Conservation (phyloP, 64 coral and sea anemone species). For the Stylophora pistillata region DNA sequence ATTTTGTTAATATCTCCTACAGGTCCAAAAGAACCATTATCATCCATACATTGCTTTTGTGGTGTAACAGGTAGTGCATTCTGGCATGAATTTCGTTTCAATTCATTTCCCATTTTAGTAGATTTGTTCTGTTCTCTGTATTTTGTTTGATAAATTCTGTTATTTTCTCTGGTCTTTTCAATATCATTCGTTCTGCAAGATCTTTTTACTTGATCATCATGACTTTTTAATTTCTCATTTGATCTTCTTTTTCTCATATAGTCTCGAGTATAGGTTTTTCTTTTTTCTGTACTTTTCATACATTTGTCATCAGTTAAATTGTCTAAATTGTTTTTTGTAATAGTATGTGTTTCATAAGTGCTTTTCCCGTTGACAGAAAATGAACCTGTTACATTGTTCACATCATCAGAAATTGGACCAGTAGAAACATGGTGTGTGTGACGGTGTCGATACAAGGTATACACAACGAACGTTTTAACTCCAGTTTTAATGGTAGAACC, state of each 20-base stretch:
- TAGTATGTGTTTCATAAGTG: conserved; percentile 43
- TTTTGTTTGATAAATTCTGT: conserved; percentile 43
- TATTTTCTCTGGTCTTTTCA: conserved; percentile 42
- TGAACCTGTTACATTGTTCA: conserved; percentile 36
- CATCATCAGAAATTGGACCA: conserved; percentile 41
- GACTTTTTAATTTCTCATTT: conserved; percentile 46
- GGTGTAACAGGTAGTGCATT: conserved; percentile 4
- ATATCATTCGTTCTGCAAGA: conserved; percentile 31
- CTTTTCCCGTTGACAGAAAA: conserved; percentile 33
- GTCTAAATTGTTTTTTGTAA: conserved; percentile 23
- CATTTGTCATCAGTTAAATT: conserved; percentile 24
- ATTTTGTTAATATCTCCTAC: conserved; percentile 30
- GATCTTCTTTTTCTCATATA: conserved; percentile 58
- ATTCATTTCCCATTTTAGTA: conserved; percentile 1
- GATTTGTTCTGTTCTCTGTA: conserved; percentile 28
- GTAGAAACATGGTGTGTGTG: too few species aligned
- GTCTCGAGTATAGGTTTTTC: conserved; percentile 30
- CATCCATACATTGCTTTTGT: conserved; percentile 13
- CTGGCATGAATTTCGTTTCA: conserved; percentile 32
- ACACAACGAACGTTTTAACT: too few species aligned
- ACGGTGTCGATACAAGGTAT: too few species aligned
- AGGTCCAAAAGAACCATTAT: conserved; percentile 24
- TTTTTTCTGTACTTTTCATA: too few species aligned
- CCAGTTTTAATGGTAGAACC: too few species aligned
- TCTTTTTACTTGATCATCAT: conserved; percentile 46